Evolutionary conservation across 2,797 vertebrate species (phyloP).

Genomic region (Xenentodon cancila): DNA sequence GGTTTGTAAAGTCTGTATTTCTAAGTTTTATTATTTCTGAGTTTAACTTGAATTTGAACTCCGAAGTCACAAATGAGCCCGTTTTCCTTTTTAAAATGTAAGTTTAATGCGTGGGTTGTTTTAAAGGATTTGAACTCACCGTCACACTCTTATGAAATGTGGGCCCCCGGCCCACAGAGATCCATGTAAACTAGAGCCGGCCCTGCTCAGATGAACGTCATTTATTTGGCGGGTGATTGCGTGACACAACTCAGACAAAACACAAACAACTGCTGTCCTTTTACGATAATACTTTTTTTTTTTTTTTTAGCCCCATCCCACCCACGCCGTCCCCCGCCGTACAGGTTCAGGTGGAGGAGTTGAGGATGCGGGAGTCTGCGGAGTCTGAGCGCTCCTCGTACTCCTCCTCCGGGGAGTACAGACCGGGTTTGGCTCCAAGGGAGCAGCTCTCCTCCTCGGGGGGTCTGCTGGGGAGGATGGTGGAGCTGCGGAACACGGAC

Average conservation of each 20-base stretch:
- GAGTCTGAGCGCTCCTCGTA: slow-evolving; percentile 96
- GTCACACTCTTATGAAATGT: too few relatives aligned
- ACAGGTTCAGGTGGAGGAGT: slow-evolving; percentile 83
- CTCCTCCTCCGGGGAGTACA: slow-evolving; percentile 93
- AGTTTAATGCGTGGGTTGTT: too few relatives aligned
- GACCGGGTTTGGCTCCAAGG: slow-evolving; percentile 88
- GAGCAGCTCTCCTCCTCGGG: slow-evolving; percentile 89
- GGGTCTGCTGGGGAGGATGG: slow-evolving; percentile 85
- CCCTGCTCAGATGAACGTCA: too few relatives aligned
- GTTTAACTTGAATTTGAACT: too few relatives aligned
- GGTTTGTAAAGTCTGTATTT: too few relatives aligned
- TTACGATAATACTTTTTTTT: slow-evolving; percentile 38
- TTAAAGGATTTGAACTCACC: too few relatives aligned
- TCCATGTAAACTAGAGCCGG: too few relatives aligned
- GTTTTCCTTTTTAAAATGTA: too few relatives aligned
- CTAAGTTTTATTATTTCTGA: too few relatives aligned
- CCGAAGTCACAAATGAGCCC: too few relatives aligned
- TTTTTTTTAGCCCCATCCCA: slow-evolving; percentile 23
- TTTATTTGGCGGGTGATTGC: background rate
- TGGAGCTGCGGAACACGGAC: slow-evolving; percentile 88
- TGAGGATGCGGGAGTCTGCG: slow-evolving; percentile 93
- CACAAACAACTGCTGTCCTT: slow-evolving; percentile 13
- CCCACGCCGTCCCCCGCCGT: background rate
- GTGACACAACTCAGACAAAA: background rate
- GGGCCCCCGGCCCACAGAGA: too few relatives aligned